Base-by-base conservation (phyloP, 37 sponge, comb jelly and placozoan genomes). In the Ephydatia muelleri region DNA sequence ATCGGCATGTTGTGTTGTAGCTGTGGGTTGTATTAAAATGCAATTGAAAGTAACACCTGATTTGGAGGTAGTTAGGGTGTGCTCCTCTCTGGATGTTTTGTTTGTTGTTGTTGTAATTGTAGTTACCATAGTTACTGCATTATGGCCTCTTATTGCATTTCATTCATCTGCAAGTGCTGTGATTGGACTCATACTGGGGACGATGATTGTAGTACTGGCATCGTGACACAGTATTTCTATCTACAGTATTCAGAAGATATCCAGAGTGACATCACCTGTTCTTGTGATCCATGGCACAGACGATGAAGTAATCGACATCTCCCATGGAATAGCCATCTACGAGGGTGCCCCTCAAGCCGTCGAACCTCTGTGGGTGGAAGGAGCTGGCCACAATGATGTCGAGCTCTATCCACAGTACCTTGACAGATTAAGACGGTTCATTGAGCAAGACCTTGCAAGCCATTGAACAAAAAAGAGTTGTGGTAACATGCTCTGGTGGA, bases 331-430 rank as follows among this genome's bases (percentile, higher is more conserved):
- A 67, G 88, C 95, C 5, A 80, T 99, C n/a, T 95, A 91, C 83
- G 97, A 99, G 85, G 76, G 96, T 74, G 95, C 93, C 19, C 96
- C 96, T 0, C 83, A 84, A n/a, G 91, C 97, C 1, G 99, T 99
- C 25, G 97, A 97, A 36, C 99, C 99, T 27, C 84, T 99, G 32
- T 99, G 99, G 99, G 95, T 99, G 38, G 99, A 99, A 67, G 99
- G 99, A 27, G 99, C 99, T 3, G 99, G 99, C 0, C 99, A 99
- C 85, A 99, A 99, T 82, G 99, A 99, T 77, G 94, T 99, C n/a
- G 99, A 99, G 71, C 84, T 97, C 9, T 99, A 95, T 85, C 92
- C 88, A 35, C 94, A 90, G 39, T 99, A 99, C 64, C 81, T 99
- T 65, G 97, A 97, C 36, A 39, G 99, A 80, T 79, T 99, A 35